Percentiles rank a stretch among this genome's conserved stretches.
phyloP scores from a whole-genome alignment of 2,888 invertebrate species.

The Latheticus oryzae region DNA sequence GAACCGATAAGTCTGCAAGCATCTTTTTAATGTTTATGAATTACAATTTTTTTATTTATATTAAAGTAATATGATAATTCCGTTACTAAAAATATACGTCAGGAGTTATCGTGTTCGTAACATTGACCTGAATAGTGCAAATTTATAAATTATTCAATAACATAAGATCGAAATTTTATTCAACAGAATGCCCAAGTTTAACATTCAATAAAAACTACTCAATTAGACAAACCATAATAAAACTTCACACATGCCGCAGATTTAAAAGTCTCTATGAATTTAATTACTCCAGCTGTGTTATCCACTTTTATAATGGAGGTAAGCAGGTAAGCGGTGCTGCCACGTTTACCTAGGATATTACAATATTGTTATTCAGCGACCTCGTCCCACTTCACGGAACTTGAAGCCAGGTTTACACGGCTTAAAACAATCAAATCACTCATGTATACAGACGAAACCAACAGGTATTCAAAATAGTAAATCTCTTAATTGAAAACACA shows the following conservation, averaged over 20 bases:
- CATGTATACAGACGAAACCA: conserved; percentile 40
- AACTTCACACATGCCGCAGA: too few species aligned
- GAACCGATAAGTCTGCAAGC: conserved; percentile 11
- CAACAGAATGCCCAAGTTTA: too few species aligned
- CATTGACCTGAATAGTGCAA: conserved; percentile 30
- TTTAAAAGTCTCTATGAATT: conserved; percentile 11
- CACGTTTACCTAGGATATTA: conserved; percentile 56
- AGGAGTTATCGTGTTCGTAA: conserved; percentile 18
- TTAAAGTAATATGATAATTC: conserved; percentile 12
- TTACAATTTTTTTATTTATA: conserved; percentile 7
- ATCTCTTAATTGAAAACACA: too few species aligned
- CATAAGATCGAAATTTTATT: too few species aligned
- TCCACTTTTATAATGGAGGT: conserved; percentile 44
- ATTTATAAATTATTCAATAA: too few species aligned
- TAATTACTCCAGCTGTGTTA: conserved; percentile 17
- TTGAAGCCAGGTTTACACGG: conserved; percentile 60
- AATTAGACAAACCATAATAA: too few species aligned
- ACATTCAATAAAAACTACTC: too few species aligned
- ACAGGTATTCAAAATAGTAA: too few species aligned
- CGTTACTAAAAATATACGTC: conserved; percentile 9
- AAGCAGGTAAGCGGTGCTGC: conserved; percentile 54
- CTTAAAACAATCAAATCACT: conserved; percentile 49
- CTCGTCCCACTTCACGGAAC: conserved; percentile 66
- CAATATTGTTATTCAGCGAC: conserved; percentile 63
- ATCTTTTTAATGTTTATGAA: conserved; percentile 5